Percentiles rank a stretch among this genome's conserved stretches.
These are phyloP conservation scores for Taenioides sp. DNA, from an alignment of 2,797 vertebrate genomes.

Conservation along the genomic window DNA sequence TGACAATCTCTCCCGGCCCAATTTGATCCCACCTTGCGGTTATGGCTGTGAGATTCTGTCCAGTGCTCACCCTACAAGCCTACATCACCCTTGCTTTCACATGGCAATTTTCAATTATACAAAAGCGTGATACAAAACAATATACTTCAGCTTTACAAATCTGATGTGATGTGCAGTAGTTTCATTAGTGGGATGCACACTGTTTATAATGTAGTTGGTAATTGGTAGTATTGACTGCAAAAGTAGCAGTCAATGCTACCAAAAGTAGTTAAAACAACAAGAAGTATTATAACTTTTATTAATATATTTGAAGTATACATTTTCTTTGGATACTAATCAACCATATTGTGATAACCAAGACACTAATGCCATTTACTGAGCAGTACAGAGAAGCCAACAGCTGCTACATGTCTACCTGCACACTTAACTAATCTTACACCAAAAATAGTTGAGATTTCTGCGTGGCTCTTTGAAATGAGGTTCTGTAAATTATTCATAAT, in stretches of 20 bases:
- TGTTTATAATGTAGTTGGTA: no score
- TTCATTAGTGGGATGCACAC: no score
- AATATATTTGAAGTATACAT: background rate
- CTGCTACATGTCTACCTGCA: constrained; percentile 56
- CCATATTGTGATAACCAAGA: constrained; percentile 49
- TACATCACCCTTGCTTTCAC: no score
- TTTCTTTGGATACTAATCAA: background rate
- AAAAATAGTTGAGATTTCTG: constrained; percentile 63
- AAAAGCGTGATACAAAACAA: no score
- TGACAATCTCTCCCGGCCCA: no score
- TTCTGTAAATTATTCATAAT: constrained; percentile 73
- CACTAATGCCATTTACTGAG: constrained; percentile 45
- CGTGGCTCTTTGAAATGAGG: constrained; percentile 63
- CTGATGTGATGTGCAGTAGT: no score
- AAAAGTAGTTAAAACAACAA: background rate
- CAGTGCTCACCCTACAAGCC: no score
- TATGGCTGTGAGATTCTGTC: no score
- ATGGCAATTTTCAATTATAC: no score
- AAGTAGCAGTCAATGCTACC: background rate
- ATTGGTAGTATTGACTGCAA: no score
- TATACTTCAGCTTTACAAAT: no score
- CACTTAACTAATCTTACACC: constrained; percentile 49
- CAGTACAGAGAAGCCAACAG: constrained; percentile 37
- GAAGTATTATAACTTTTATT: background rate
- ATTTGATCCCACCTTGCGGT: no score